Conservation (phyloP, 1,140 invertebrate species). For the Parapsyche elsis region DNA sequence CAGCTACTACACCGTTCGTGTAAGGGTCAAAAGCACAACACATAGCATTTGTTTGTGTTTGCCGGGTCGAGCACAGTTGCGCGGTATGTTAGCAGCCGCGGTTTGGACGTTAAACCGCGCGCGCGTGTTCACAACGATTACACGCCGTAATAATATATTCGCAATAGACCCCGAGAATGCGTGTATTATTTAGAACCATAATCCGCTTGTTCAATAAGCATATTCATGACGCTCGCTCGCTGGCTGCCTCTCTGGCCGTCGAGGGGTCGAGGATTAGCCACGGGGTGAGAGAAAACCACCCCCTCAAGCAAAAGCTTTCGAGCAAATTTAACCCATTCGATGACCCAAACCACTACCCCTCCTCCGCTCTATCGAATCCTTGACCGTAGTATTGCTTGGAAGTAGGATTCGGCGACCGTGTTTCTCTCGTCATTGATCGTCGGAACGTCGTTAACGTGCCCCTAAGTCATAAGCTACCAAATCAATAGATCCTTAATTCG, state of each 20-base stretch:
- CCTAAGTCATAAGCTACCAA: constrained; percentile 29
- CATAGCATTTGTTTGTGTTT: too few relatives aligned
- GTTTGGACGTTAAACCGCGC: neutral
- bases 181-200: constrained; percentile 32
- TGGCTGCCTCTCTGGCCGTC: neutral
- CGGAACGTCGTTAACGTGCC: neutral
- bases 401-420: too few relatives aligned
- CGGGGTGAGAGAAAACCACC: neutral
- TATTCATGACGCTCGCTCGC: constrained; percentile 26
- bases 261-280: constrained; percentile 25
- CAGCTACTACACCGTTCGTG: too few relatives aligned
- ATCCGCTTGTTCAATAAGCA: constrained; percentile 29
- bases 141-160: constrained; percentile 1
- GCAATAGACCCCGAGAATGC: neutral
- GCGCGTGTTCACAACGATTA: constrained; percentile 7
- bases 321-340: constrained; percentile 14
- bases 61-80: too few relatives aligned
- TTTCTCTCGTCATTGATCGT: too few relatives aligned
- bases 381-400: neutral
- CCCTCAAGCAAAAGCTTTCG: neutral
- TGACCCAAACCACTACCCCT: too few relatives aligned
- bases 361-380: neutral
- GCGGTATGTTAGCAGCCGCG: too few relatives aligned
- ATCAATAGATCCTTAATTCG: constrained; percentile 32
- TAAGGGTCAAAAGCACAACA: too few relatives aligned